phyloP scores from a whole-genome alignment of 2,113 vertebrate species.

The human (Homo sapiens) region GRCh38 chr7:140085001-140085500 shows the following conservation, averaged over 20 bases:
- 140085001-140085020: slow-evolving; percentile 90
- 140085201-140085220: slow-evolving; percentile 80
- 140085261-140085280: slow-evolving; percentile 81
- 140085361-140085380: slow-evolving; percentile 71
- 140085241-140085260: slow-evolving; percentile 81
- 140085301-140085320: slow-evolving; percentile 89
- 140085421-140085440: slow-evolving; percentile 86
- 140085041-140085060: slow-evolving; percentile 91
- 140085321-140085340: slow-evolving; percentile 83
- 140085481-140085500: slow-evolving; percentile 87
- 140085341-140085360: slow-evolving; percentile 76
- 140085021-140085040: slow-evolving; percentile 91
- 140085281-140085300: slow-evolving; percentile 84
- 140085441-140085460: slow-evolving; percentile 86
- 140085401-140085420: slow-evolving; percentile 82
- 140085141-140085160: slow-evolving; percentile 84
- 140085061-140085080: slow-evolving; percentile 81
- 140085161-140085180: slow-evolving; percentile 51
- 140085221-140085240: slow-evolving; percentile 77
- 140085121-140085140: slow-evolving; percentile 78
- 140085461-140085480: slow-evolving; percentile 88
- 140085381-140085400: background rate
- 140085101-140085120: slow-evolving; percentile 86
- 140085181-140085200: slow-evolving; percentile 81
- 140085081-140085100: slow-evolving; percentile 88